A percentile compares a stretch with the other conserved stretches of the same genome.
These are phyloP conservation scores for Agonum fuliginosum DNA, from an alignment of 2,888 invertebrate genomes.

Conservation along the genomic window DNA sequence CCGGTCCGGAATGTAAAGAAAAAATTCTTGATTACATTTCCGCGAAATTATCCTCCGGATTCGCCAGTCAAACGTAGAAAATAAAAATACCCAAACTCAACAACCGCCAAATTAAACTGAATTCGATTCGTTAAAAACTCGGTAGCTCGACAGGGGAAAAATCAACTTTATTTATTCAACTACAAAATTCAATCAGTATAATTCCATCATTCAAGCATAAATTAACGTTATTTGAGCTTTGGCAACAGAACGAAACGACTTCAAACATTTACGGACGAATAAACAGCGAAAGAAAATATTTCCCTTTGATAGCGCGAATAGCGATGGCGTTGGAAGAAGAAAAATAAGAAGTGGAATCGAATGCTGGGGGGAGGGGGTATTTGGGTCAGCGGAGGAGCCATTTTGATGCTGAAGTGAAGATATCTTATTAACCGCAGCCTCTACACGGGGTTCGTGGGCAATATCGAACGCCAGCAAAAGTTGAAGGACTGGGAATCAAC, in stretches of 20 bases:
- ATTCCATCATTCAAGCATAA: conserved; percentile 51
- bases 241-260: conserved; percentile 25
- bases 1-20: neutral
- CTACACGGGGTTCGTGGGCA: neutral
- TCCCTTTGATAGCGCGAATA: conserved; percentile 13
- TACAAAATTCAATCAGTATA: conserved; percentile 51
- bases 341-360: conserved; percentile 43
- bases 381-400: conserved; percentile 24
- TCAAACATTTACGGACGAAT: conserved; percentile 44
- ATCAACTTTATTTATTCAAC: conserved; percentile 39
- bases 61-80: conserved; percentile 13
- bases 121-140: conserved; percentile 38
- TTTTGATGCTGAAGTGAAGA: conserved; percentile 39
- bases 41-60: conserved; percentile 2
- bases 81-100: conserved; percentile 36
- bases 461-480: conserved; percentile 9
- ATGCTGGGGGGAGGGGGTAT: neutral
- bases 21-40: conserved; percentile 10
- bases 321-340: conserved; percentile 3
- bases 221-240: conserved; percentile 49
- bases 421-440: conserved; percentile 40
- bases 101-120: conserved; percentile 28
- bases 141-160: conserved; percentile 28
- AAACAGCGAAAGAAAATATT: conserved; percentile 50
- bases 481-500: too few species aligned